Evolutionary conservation across 1,140 invertebrate genomes (phyloP), one percentile per base, ranked within the genome.

Genomic region (Camponotus floridanus): DNA sequence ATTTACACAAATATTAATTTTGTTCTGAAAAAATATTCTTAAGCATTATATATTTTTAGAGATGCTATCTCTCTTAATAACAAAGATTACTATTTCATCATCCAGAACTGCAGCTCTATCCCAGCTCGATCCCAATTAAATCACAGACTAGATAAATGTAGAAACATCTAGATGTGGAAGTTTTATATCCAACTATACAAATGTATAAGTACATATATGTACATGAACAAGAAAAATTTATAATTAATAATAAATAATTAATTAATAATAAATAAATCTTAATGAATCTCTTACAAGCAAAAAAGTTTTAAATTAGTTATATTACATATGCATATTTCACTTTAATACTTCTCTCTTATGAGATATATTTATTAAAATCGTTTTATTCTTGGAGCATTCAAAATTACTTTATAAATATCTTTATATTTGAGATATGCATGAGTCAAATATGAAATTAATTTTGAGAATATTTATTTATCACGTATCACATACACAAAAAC

Each of bases 231-330:
- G 26, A 73, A 21, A 59, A 45, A 73, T 9, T 59, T 26, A 26
- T 36, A 31, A 0, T 81, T 71, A n/a, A n/a, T n/a, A n/a, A n/a
- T n/a, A n/a, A n/a, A n/a, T 4, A 13, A 70, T 61, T 8, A n/a
- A 45, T n/a, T 39, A 11, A 73, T 71, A 71, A 81, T 81, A 42
- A 80, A 81, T 81, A 81, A 81, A 73, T 79, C 33, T 57, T 51
- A 65, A 45, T 45, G 42, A 13, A 45, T 45, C 26, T 78, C 26
- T 67, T 39, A 61, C 42, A 39, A 8, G 74, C 36, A n/a, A 6
- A 42, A 31, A 45, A 59, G 31, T 33, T 61, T 81, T 61, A 81
- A 45, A 70, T 70, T n/a, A 51, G 45, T 48, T 48, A 48, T 48
- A 13, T 9, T 65, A n/a, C 18, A 3, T 2, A 48, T 48, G 15